Evolutionary conservation across 2,113 vertebrate genomes (phyloP).

Genomic region (Gallinago undulata): DNA sequence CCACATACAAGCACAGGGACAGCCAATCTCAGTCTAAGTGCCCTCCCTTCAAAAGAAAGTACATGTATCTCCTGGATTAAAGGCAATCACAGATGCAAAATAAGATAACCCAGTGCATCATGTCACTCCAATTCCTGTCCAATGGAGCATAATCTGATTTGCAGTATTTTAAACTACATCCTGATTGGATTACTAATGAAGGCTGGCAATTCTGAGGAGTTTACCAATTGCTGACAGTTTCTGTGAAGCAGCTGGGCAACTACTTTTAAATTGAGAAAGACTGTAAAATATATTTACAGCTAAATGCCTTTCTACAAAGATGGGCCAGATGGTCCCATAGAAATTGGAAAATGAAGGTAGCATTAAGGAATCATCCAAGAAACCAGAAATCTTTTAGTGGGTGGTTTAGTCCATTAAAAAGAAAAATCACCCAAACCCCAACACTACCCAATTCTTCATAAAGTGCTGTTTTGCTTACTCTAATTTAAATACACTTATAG

Average conservation of each 20-base stretch:
- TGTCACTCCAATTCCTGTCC: constrained; percentile 41
- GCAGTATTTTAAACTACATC: constrained; percentile 56
- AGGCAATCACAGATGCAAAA: constrained; percentile 46
- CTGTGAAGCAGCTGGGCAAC: constrained; percentile 64
- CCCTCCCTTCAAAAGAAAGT: neutral
- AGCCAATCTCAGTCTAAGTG: neutral
- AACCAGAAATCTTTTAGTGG: constrained; percentile 52
- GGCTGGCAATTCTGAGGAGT: constrained; percentile 49
- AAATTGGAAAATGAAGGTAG: constrained; percentile 61
- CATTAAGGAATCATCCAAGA: constrained; percentile 64
- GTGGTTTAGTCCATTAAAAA: constrained; percentile 59
- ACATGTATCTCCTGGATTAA: neutral
- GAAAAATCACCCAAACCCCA: constrained; percentile 46
- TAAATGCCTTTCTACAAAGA: constrained; percentile 60
- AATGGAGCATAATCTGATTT: constrained; percentile 51
- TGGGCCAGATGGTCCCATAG: constrained; percentile 63
- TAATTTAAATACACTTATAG: constrained; percentile 29
- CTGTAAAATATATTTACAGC: constrained; percentile 65
- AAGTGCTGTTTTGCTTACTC: neutral
- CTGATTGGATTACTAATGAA: constrained; percentile 66
- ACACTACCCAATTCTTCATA: neutral
- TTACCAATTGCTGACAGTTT: constrained; percentile 62
- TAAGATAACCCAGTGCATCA: constrained; percentile 52
- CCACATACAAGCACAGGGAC: neutral
- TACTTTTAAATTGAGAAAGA: constrained; percentile 66